Evolutionary conservation across 2,113 vertebrate genomes (phyloP).

Genomic region (Macquaria ambigua): DNA sequence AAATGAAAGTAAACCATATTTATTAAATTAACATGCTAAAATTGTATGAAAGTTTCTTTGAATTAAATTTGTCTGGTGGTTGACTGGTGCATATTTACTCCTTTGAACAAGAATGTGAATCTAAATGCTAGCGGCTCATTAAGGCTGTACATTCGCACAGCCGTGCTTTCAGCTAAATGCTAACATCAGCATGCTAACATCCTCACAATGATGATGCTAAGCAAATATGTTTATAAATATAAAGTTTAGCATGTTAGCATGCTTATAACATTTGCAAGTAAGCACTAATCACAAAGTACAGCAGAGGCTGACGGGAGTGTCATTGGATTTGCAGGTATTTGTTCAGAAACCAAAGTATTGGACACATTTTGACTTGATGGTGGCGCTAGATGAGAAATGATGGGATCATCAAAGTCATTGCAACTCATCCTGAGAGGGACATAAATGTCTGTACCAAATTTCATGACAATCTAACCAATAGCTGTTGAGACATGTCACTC

Average conservation of each 20-base stretch:
- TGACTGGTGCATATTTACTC: constrained; percentile 17
- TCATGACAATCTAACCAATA: not conserved
- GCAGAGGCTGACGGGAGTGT: not conserved
- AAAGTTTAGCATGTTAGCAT: not conserved
- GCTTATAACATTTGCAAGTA: not conserved
- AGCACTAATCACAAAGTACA: not conserved
- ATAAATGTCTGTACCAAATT: not conserved
- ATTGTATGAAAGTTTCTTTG: constrained; percentile 76
- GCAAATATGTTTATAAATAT: not conserved
- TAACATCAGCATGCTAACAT: not conserved
- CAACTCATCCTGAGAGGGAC: too few species aligned
- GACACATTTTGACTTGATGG: not conserved
- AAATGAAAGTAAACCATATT: constrained; percentile 83
- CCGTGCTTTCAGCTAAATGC: not conserved
- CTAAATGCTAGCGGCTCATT: too few species aligned
- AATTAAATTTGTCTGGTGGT: constrained; percentile 73
- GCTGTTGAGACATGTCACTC: not conserved
- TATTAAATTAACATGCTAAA: constrained; percentile 85
- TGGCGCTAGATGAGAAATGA: not conserved
- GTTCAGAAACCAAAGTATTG: not conserved
- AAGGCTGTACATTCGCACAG: not conserved
- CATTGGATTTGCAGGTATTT: not conserved
- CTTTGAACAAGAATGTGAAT: not conserved
- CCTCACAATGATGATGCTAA: not conserved
- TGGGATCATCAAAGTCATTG: not conserved